Percentiles rank a stretch among this genome's conserved stretches.
These are phyloP conservation scores for Sander vitreus DNA, from an alignment of 2,113 vertebrate genomes.

Conservation along the genomic window DNA sequence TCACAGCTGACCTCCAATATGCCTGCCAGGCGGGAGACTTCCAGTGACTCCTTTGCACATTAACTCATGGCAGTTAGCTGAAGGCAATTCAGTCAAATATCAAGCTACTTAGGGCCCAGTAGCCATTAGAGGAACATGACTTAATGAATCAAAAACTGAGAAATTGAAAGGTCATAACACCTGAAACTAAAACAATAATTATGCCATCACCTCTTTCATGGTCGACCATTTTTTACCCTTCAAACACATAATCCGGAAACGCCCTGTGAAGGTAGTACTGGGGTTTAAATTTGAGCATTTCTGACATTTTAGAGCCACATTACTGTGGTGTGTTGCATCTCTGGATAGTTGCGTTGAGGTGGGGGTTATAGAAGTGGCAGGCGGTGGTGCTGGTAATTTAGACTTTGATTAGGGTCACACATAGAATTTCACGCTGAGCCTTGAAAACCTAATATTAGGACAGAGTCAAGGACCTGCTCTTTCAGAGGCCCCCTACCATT, in stretches of 20 bases:
- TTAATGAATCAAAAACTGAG: slow-evolving; percentile 17
- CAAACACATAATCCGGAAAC: not conserved
- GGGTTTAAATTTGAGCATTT: not conserved
- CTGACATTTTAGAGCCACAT: not conserved
- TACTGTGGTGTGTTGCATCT: not conserved
- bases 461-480: slow-evolving; percentile 20
- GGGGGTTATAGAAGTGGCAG: slow-evolving; percentile 7
- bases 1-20: not conserved
- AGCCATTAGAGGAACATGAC: slow-evolving; percentile 3
- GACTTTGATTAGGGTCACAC: slow-evolving; percentile 14
- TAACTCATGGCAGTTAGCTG: not conserved
- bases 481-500: not conserved
- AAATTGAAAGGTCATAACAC: not conserved
- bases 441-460: slow-evolving; percentile 12
- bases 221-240: not conserved
- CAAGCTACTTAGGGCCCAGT: not conserved
- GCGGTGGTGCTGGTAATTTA: not conserved
- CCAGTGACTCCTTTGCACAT: not conserved
- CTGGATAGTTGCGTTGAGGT: not conserved
- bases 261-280: not conserved
- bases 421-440: not conserved
- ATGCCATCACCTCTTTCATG: not conserved
- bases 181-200: slow-evolving; percentile 19
- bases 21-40: not conserved
- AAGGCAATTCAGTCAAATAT: slow-evolving; percentile 17